Percentiles rank a stretch among this genome's conserved stretches.
Conservation (phyloP, 2,888 invertebrate genomes). For the Priocnemis perturbator region DNA sequence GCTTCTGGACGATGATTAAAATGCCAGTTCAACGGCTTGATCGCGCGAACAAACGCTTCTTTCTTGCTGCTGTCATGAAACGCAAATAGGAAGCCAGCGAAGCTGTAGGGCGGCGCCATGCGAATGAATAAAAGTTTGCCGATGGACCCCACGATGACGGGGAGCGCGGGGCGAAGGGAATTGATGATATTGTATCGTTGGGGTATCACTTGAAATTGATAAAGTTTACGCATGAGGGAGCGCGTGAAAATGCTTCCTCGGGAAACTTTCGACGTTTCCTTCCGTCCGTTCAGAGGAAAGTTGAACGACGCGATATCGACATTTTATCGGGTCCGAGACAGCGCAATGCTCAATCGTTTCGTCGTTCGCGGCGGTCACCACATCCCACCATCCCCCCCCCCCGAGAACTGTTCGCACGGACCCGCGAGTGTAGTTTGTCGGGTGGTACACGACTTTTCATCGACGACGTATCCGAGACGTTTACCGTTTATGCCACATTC, state of each 20-base stretch:
- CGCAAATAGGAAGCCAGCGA: neutral
- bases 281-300: constrained; percentile 25
- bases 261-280: constrained; percentile 23
- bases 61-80: neutral
- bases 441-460: too few relatives aligned
- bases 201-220: constrained; percentile 18
- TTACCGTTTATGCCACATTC: too few relatives aligned
- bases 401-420: too few relatives aligned
- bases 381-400: too few relatives aligned
- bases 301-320: constrained; percentile 25
- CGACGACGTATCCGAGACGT: too few relatives aligned
- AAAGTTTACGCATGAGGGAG: constrained; percentile 18
- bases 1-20: too few relatives aligned
- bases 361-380: too few relatives aligned
- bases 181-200: constrained; percentile 11
- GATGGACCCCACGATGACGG: neutral
- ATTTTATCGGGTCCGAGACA: constrained; percentile 8
- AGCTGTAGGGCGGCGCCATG: too few relatives aligned
- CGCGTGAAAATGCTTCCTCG: constrained; percentile 1
- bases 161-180: neutral
- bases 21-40: too few relatives aligned
- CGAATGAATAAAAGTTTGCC: neutral
- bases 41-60: too few relatives aligned
- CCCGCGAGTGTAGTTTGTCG: too few relatives aligned
- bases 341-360: neutral